phyloP scores from a whole-genome alignment of 2,113 vertebrate genomes.

The Galemys pyrenaicus region DNA sequence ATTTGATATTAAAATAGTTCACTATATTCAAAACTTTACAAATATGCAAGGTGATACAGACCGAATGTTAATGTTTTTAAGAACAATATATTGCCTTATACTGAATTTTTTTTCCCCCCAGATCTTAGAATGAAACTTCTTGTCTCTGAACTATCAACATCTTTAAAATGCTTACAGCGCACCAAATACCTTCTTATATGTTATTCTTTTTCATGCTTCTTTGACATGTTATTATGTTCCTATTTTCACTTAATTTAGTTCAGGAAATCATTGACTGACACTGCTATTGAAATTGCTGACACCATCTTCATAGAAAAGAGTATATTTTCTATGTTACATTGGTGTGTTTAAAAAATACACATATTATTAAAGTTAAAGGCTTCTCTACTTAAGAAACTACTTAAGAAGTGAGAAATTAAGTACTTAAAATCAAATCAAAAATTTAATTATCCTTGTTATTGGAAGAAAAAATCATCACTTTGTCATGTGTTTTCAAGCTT shows the following conservation, averaged over 20 bases:
- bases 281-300: constrained; percentile 19
- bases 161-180: neutral
- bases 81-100: neutral
- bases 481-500: constrained; percentile 23
- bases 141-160: neutral
- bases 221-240: neutral
- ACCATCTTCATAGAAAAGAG: neutral
- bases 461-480: neutral
- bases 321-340: neutral
- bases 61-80: neutral
- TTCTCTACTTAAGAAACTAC: constrained; percentile 25
- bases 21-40: constrained; percentile 38
- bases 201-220: neutral
- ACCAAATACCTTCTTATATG: neutral
- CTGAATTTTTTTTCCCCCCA: neutral
- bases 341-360: constrained; percentile 19
- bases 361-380: neutral
- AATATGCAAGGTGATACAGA: neutral
- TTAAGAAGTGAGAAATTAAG: constrained; percentile 24
- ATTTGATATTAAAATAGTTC: constrained; percentile 7
- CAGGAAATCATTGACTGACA: neutral
- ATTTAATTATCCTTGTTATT: constrained; percentile 5
- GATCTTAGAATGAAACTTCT: neutral
- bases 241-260: neutral
- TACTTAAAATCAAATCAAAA: neutral